These are phyloP conservation scores for Trematomus loennbergii DNA, from an alignment of 2,113 vertebrate genomes.

Conservation along the genomic window DNA sequence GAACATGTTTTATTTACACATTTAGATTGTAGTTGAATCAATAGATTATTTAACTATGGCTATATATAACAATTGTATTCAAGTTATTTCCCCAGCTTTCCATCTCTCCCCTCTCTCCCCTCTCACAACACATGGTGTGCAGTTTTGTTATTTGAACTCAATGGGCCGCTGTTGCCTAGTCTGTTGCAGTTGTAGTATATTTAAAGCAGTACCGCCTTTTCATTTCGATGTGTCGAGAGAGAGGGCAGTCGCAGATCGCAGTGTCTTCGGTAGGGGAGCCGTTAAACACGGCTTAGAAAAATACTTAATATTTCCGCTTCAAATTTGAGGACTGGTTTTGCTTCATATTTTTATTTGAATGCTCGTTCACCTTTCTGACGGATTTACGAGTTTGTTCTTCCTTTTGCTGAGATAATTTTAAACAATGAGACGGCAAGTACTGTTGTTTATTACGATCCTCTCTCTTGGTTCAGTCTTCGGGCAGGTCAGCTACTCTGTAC, in stretches of 20 bases:
- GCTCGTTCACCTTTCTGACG: fast-evolving
- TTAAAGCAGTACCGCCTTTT: constrained; percentile 40
- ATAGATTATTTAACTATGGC: fast-evolving
- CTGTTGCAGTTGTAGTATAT: background rate
- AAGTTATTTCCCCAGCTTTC: fast-evolving
- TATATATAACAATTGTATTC: fast-evolving
- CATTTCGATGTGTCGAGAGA: background rate
- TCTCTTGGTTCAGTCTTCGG: constrained; percentile 25
- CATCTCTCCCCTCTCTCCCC: fast-evolving
- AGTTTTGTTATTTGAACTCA: constrained; percentile 46
- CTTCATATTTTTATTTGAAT: background rate
- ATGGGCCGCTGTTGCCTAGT: constrained; percentile 63
- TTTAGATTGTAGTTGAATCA: background rate
- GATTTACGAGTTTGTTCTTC: background rate
- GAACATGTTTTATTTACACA: fast-evolving
- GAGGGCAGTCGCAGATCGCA: constrained; percentile 3
- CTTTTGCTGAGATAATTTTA: background rate
- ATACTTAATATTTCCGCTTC: fast-evolving
- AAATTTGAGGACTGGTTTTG: background rate
- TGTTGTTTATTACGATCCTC: constrained; percentile 41
- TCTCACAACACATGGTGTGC: background rate
- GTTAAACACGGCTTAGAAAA: background rate
- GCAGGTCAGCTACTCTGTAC: constrained; percentile 73
- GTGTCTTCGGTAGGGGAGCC: constrained; percentile 29
- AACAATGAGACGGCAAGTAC: constrained; percentile 73